Conservation (phyloP, 2,888 invertebrate genomes). For the Nebria salina region DNA sequence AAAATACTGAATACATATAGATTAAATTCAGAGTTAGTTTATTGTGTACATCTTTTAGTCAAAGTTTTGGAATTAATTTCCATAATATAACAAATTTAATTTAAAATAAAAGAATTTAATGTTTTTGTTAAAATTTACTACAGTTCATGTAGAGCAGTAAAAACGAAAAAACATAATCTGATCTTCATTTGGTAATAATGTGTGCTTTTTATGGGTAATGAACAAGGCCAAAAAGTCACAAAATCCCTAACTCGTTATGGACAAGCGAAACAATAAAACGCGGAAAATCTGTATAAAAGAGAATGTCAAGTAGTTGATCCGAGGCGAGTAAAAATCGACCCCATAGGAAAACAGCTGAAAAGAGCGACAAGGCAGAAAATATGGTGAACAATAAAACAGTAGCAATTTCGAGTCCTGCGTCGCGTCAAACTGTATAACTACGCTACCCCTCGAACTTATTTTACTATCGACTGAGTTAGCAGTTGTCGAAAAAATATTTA, state of each 20-base stretch:
- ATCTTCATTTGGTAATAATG: background rate
- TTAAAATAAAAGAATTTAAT: no score
- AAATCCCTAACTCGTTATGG: background rate
- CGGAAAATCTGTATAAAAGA: background rate
- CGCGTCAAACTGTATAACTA: background rate
- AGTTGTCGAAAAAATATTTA: background rate
- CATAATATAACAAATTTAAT: no score
- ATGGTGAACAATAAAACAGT: background rate
- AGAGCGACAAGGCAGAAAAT: constrained; percentile 1
- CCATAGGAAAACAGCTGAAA: background rate
- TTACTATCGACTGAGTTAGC: background rate
- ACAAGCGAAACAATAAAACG: background rate
- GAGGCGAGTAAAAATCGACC: background rate
- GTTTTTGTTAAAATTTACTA: no score
- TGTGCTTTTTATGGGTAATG: background rate
- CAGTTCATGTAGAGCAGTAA: background rate
- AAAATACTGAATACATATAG: background rate
- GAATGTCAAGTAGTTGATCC: background rate
- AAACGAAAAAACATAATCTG: background rate
- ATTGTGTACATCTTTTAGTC: background rate
- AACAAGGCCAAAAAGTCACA: background rate
- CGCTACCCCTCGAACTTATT: background rate
- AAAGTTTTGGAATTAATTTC: background rate
- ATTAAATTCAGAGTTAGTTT: background rate
- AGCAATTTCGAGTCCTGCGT: background rate